A percentile compares a stretch with the other conserved stretches of the same genome.
phyloP scores from a whole-genome alignment of 1,140 invertebrate genomes.

The Maniola jurtina region DNA sequence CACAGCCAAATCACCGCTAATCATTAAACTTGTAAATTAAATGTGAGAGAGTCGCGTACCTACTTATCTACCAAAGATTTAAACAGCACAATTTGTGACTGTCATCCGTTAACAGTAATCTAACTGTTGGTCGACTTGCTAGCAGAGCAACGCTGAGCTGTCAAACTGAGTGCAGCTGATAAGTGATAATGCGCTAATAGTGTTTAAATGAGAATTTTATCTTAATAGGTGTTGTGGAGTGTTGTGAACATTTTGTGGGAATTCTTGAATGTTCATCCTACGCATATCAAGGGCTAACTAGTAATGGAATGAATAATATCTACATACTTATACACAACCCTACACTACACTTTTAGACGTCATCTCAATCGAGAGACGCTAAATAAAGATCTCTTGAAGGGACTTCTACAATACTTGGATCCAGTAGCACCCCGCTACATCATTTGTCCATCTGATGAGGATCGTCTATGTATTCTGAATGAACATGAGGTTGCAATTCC shows the following conservation, averaged over 20 bases:
- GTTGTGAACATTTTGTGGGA: no score
- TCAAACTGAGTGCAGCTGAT: slow-evolving; percentile 16
- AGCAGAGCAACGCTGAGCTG: neutral
- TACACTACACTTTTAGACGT: neutral
- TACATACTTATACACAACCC: no score
- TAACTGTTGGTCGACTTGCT: neutral
- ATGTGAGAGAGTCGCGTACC: neutral
- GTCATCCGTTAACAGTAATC: neutral
- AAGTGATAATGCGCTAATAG: slow-evolving; percentile 8
- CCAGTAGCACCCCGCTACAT: no score
- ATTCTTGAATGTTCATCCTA: neutral
- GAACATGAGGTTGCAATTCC: no score
- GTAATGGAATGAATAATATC: no score
- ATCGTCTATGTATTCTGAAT: no score
- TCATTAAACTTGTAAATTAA: slow-evolving; percentile 11
- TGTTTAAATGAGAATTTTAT: slow-evolving; percentile 10
- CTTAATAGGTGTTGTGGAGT: neutral
- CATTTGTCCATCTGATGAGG: no score
- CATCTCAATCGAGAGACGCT: neutral
- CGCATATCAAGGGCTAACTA: no score
- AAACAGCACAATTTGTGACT: neutral
- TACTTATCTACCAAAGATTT: neutral
- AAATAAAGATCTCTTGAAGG: no score
- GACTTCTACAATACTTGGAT: no score
- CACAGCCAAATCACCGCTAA: slow-evolving; percentile 4